Conservation (phyloP, 2,888 invertebrate genomes). For the Ormia ochracea region DNA sequence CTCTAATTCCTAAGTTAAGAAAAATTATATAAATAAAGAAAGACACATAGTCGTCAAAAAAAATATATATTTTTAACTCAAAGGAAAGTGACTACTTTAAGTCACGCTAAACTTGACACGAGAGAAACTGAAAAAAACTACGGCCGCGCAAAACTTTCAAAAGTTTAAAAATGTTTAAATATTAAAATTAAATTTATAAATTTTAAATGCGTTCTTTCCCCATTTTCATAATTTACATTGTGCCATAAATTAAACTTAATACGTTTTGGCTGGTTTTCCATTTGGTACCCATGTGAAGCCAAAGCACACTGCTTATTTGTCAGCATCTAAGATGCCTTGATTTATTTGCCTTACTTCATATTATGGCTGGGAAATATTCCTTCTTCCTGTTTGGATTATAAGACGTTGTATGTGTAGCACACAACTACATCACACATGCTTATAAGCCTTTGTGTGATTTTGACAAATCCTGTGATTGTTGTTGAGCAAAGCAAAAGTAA, state of each 20-base stretch:
- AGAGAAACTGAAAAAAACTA: no score
- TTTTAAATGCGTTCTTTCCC: no score
- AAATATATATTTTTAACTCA: no score
- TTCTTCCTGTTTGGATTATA: background rate
- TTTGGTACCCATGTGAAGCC: background rate
- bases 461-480: conserved; percentile 55
- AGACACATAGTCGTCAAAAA: no score
- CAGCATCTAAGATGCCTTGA: conserved; percentile 28
- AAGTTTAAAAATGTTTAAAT: no score
- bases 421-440: conserved; percentile 1
- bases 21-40: no score
- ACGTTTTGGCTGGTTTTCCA: conserved; percentile 18
- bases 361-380: background rate
- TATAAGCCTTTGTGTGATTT: conserved; percentile 51
- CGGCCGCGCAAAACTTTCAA: no score
- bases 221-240: no score
- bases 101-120: no score
- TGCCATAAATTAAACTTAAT: conserved; percentile 9
- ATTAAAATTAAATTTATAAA: no score
- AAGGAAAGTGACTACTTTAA: no score
- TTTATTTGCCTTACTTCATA: background rate
- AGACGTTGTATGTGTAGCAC: background rate
- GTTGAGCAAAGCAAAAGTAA: conserved; percentile 44
- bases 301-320: conserved; percentile 40
- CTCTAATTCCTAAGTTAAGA: no score